Evolutionary conservation across 2,797 vertebrate genomes (phyloP), one percentile per base, ranked within the genome.

Genomic region (Zenarchopterus dispar): DNA sequence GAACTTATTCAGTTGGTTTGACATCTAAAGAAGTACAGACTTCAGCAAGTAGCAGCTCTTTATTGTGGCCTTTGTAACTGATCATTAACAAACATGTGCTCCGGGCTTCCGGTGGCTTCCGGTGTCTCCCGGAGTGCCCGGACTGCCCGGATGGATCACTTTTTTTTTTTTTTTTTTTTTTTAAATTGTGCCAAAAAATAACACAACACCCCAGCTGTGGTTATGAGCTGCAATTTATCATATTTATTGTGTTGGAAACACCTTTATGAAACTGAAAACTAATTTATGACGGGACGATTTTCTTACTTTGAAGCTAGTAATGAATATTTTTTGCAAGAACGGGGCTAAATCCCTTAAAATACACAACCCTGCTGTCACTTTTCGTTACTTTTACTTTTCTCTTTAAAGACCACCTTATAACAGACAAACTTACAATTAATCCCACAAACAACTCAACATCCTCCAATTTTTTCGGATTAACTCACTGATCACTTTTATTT

Each of bases 81-180:
- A 89, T 92, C 91, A 85, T 91, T 92, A 91, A 90, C 69, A 52
- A 91, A 89, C 91, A 91, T 91, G 86, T 92, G 90, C 82, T 91
- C 70, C 1, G 44, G 80, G 23, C 72, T 87, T 82, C 84, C 78
- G 46, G 65, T 72, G 85, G 85, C 84, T 89, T 87, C 86, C 15
- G 33, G 73, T n/a, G n/a, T n/a, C n/a, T n/a, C n/a, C n/a, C n/a
- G n/a, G n/a, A n/a, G n/a, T n/a, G n/a, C n/a, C n/a, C n/a, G 84
- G 81, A 84, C n/a, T n/a, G 88, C 76, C 81, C 1, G 65, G 81
- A 84, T 75, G 76, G 82, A 82, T 84, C 65, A 42, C 58, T 90
- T 93, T 86, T 89, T 82, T 80, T 78, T 80, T 84, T n/a, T n/a
- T n/a, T n/a, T n/a, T n/a, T n/a, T n/a, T n/a, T n/a, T n/a, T n/a